Base-by-base conservation (phyloP, 1,140 invertebrate species). In the Drosophila repleta region DNA sequence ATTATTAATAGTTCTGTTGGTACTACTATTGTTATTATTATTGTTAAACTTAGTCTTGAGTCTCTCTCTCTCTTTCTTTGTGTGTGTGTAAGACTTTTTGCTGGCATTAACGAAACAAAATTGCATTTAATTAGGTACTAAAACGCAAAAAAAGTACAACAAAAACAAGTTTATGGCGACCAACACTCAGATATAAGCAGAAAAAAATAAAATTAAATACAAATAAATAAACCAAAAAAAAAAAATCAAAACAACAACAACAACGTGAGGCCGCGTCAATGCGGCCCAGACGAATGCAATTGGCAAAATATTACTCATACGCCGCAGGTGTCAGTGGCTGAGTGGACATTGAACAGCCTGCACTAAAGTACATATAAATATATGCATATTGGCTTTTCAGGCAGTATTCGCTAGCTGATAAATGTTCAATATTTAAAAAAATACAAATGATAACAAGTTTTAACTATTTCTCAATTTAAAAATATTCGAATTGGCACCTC, bases 261-360 rank as follows among this genome's bases (percentile, higher is more conserved):
- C 21, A 56, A n/a, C 32, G n/a, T 17, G 32, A 8, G n/a, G 46
- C 45, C 56, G 53, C 65, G 57, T 69, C 66, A 69, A 62, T 20
- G 17, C 11, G 45, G 51, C 18, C 53, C 26, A 35, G 26, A 3
- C 35, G 35, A 60, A 67, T 49, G 48, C 26, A 62, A 53, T 52
- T 62, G 48, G n/a, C 43, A 1, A 35, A 35, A 56, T 49, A 71
- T 71, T 65, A 71, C 68, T 56, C 61, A 71, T 71, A 71, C 68
- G 68, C 51, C 61, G 32, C 17, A 48, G 32, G 17, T 53, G 51
- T 13, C 51, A 32, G 17, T 39, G 51, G 32, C 32, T 35, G 18
- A 43, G 29, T 21, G 6, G 37, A 17, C 46, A 21, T 32, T 32
- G 48, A 57, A 8, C 46, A 46, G 32, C 15, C 46, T 20, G 56